Percentiles rank a stretch among this genome's conserved stretches.
Conservation (phyloP, 53 echinoderm and acorn worm species). For the Holothuria leucospilota region DNA sequence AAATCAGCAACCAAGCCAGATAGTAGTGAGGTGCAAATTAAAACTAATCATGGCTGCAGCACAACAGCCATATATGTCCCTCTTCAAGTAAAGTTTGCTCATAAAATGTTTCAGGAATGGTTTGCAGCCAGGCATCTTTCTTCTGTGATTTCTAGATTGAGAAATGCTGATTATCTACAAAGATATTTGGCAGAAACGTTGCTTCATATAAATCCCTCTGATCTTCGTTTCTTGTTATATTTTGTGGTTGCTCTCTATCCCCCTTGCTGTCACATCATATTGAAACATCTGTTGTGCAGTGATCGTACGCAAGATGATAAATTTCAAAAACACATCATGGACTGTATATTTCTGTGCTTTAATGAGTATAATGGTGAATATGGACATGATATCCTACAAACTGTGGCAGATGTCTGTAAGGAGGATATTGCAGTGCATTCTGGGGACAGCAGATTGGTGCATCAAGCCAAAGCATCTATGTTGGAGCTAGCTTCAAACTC, state of each 20-base stretch:
- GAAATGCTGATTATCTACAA: no score
- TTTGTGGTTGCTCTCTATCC: neutral
- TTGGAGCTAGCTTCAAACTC: neutral
- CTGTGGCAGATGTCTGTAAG: conserved; percentile 32
- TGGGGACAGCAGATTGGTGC: conserved; percentile 7
- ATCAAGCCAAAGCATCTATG: neutral
- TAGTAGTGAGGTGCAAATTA: neutral
- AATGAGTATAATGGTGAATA: neutral
- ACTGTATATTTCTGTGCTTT: neutral
- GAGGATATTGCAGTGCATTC: conserved; percentile 8
- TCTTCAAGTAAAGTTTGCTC: neutral
- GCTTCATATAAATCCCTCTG: neutral
- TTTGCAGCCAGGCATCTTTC: conserved; percentile 17
- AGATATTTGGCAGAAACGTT: no score
- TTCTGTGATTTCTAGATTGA: neutral
- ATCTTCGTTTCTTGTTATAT: neutral
- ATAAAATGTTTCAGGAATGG: neutral
- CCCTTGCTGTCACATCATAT: conserved; percentile 4
- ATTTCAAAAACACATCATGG: neutral
- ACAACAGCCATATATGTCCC: neutral
- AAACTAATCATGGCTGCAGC: no score
- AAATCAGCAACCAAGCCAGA: neutral
- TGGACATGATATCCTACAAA: neutral
- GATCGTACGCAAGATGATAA: neutral
- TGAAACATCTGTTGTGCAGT: neutral